These are phyloP conservation scores for Drosophila sechellia DNA, from an alignment of 1,140 invertebrate species.

Conservation along the genomic window DNA sequence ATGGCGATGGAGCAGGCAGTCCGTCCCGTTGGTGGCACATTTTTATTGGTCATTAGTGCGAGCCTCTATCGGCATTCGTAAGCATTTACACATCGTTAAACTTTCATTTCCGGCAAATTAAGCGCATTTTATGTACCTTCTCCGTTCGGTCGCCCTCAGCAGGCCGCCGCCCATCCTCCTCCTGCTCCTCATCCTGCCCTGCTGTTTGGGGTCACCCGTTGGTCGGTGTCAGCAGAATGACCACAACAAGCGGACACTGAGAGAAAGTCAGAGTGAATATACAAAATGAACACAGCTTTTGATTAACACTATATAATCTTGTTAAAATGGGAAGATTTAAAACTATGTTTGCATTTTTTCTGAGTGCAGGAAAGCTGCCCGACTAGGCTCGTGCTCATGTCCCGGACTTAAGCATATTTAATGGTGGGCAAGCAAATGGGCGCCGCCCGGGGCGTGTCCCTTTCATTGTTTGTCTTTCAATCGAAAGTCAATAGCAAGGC, in stretches of 20 bases:
- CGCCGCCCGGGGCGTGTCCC: constrained; percentile 52
- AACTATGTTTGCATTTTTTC: not conserved
- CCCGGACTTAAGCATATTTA: constrained; percentile 61
- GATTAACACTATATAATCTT: too few species aligned
- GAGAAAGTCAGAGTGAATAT: not conserved
- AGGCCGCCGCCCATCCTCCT: too few species aligned
- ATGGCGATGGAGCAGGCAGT: not conserved
- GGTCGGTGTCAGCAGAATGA: constrained; percentile 73
- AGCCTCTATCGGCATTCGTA: constrained; percentile 82
- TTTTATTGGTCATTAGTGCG: constrained; percentile 82
- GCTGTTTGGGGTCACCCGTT: constrained; percentile 41
- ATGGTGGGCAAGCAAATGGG: constrained; percentile 64
- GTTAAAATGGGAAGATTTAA: too few species aligned
- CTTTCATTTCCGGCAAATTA: constrained; percentile 83
- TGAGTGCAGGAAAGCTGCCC: not conserved
- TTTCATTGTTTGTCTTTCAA: constrained; percentile 77
- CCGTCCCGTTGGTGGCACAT: constrained; percentile 60
- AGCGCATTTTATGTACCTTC: constrained; percentile 79
- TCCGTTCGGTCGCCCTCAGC: constrained; percentile 23
- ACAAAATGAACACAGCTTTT: too few species aligned
- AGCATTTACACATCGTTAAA: constrained; percentile 83
- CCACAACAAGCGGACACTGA: constrained; percentile 58
- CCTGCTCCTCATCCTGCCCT: not conserved
- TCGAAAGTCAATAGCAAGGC: constrained; percentile 80
- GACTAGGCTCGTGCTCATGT: constrained; percentile 21